Evolutionary conservation across 1,140 invertebrate genomes (phyloP).

Genomic region (Penaeus indicus): DNA sequence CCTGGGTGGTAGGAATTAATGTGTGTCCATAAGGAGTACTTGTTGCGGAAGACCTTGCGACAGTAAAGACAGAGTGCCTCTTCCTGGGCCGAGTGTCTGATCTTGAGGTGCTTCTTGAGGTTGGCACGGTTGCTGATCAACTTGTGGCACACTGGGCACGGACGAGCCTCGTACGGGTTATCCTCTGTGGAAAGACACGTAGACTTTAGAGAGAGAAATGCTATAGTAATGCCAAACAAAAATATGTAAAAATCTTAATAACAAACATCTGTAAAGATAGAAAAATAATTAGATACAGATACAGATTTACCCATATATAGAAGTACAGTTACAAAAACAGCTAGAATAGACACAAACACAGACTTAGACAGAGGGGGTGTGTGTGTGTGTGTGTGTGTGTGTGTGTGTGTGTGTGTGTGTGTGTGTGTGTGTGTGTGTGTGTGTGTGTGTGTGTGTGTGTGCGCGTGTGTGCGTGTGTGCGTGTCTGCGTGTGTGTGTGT

Average conservation of each 20-base stretch:
- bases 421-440: no score
- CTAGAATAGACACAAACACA: neutral
- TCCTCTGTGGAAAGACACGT: slow-evolving; percentile 56
- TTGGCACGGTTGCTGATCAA: slow-evolving; percentile 72
- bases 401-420: no score
- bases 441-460: no score
- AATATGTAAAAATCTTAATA: neutral
- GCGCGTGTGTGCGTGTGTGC: no score
- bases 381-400: no score
- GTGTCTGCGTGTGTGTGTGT: no score
- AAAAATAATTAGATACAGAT: slow-evolving; percentile 5
- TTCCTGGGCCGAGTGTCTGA: slow-evolving; percentile 73
- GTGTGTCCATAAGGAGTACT: slow-evolving; percentile 69
- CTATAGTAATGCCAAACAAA: neutral
- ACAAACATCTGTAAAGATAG: neutral
- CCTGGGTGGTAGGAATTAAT: slow-evolving; percentile 70
- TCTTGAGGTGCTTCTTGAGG: slow-evolving; percentile 71
- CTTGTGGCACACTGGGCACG: slow-evolving; percentile 71
- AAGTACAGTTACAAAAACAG: neutral
- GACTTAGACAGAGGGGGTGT: neutral
- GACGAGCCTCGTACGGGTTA: slow-evolving; percentile 67
- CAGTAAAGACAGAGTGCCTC: slow-evolving; percentile 68
- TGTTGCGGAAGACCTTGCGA: slow-evolving; percentile 68
- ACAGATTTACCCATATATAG: neutral
- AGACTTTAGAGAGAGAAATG: neutral